Conservation (phyloP, 2,797 vertebrate genomes). For the Cyprinella venusta region DNA sequence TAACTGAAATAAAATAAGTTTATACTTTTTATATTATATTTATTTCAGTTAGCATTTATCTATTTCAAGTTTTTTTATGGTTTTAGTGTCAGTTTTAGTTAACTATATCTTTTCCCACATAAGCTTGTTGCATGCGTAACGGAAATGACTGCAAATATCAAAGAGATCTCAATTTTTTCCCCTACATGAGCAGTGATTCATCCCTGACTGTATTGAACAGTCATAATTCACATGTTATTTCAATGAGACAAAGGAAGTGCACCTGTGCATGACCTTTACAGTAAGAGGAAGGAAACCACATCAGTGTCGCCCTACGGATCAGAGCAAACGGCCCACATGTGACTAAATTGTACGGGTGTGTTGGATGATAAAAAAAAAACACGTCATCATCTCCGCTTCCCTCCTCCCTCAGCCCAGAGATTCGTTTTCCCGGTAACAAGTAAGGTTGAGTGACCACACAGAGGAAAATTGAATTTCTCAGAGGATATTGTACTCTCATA, state of each 20-base stretch:
- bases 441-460: constrained; percentile 6
- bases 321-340: constrained; percentile 25
- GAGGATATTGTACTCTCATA: not conserved
- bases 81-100: not conserved
- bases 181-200: constrained; percentile 3
- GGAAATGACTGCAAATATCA: not conserved
- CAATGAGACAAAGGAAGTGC: constrained; percentile 14
- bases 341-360: not conserved
- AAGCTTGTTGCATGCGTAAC: not conserved
- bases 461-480: not conserved
- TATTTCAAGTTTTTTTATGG: not conserved
- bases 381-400: not conserved
- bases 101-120: not conserved
- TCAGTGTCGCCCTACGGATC: not conserved
- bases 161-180: not conserved
- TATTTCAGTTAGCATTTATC: not conserved
- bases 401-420: constrained; percentile 1
- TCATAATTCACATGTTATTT: constrained; percentile 25
- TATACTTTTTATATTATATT: not conserved
- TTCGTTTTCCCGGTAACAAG: not conserved
- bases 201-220: constrained; percentile 2
- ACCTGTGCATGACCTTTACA: constrained; percentile 28
- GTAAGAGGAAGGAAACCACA: constrained; percentile 44
- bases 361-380: not conserved
- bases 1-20: not conserved